These are phyloP conservation scores for Amniataba percoides DNA, from an alignment of 2,797 vertebrate genomes.

Conservation along the genomic window DNA sequence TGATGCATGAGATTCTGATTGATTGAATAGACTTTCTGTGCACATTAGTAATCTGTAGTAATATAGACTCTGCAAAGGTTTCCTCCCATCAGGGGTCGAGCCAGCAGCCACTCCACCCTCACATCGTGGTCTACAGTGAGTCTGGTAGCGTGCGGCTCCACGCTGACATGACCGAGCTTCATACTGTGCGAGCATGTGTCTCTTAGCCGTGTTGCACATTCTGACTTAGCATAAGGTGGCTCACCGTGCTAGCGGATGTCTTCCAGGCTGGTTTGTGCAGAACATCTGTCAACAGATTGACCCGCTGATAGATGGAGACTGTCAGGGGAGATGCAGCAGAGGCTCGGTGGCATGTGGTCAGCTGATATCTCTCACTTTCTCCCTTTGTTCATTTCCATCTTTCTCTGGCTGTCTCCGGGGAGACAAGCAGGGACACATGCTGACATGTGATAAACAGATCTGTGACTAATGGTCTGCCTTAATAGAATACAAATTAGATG, in stretches of 20 bases:
- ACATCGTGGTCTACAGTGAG: constrained; percentile 14
- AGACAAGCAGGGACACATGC: constrained; percentile 54
- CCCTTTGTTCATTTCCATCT: constrained; percentile 47
- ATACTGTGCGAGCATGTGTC: constrained; percentile 72
- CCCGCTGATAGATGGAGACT: constrained; percentile 54
- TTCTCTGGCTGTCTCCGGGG: constrained; percentile 58
- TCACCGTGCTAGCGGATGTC: constrained; percentile 59
- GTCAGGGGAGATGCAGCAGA: constrained; percentile 52
- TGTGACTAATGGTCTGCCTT: constrained; percentile 66
- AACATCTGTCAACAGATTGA: constrained; percentile 71
- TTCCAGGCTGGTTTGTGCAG: constrained; percentile 45
- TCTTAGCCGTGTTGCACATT: constrained; percentile 38
- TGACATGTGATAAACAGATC: constrained; percentile 74
- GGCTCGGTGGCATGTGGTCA: constrained; percentile 59
- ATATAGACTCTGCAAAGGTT: constrained; percentile 7
- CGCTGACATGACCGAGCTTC: constrained; percentile 50
- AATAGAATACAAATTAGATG: constrained; percentile 71
- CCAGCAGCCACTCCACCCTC: constrained; percentile 7
- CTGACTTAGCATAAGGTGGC: constrained; percentile 53
- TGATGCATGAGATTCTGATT: background rate
- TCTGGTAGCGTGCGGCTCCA: constrained; percentile 37
- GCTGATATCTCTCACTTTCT: constrained; percentile 46
- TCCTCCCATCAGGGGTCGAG: background rate
- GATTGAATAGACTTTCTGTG: background rate
- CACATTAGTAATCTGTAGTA: background rate